A percentile compares a stretch with the other conserved stretches of the same genome.
phyloP scores from a whole-genome alignment of 1,140 invertebrate genomes.

The Heliconius nattereri region DNA sequence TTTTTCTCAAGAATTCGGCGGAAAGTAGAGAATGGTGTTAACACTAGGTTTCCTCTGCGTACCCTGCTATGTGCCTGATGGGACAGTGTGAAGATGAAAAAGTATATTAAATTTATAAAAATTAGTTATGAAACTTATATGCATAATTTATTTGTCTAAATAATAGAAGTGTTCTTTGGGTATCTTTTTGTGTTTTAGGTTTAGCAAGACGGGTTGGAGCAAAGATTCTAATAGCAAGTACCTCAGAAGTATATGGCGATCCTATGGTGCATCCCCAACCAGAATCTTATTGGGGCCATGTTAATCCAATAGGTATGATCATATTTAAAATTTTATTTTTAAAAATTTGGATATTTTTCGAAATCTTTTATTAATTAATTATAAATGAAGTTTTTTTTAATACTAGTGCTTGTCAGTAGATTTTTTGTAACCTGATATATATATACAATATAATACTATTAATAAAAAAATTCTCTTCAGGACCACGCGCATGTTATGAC shows the following conservation, averaged over 20 bases:
- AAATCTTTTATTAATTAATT: too few species aligned
- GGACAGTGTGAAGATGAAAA: too few species aligned
- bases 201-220: conserved; percentile 97
- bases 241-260: conserved; percentile 99
- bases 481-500: conserved; percentile 98
- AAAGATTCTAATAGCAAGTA: conserved; percentile 97
- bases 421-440: too few species aligned
- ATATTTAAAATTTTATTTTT: not conserved
- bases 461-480: conserved; percentile 65
- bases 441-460: too few species aligned
- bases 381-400: not conserved
- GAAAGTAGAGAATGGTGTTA: too few species aligned
- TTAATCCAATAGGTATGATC: conserved; percentile 96
- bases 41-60: too few species aligned
- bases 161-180: not conserved
- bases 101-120: too few species aligned
- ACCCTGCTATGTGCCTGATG: too few species aligned
- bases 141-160: not conserved
- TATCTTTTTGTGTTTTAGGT: conserved; percentile 77
- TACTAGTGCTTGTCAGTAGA: too few species aligned
- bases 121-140: not conserved
- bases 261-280: conserved; percentile 97
- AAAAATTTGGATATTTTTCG: not conserved
- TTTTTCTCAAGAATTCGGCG: too few species aligned
- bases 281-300: conserved; percentile 99